Evolutionary conservation across 1,140 invertebrate genomes (phyloP), one percentile per base, ranked within the genome.

Genomic region (Caenorhabditis remanei): DNA sequence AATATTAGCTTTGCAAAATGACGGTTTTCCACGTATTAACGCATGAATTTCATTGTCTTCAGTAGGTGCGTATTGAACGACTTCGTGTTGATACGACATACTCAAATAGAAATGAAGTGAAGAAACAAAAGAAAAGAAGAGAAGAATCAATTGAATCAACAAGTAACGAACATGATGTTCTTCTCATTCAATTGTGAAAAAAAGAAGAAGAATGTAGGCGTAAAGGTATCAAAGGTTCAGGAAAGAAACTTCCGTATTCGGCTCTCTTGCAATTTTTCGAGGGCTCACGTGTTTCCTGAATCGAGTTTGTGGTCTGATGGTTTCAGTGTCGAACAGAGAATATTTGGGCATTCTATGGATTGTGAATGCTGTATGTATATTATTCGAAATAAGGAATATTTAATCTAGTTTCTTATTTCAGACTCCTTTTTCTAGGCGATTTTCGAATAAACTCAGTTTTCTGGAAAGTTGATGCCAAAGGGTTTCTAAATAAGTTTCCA

Each of bases 21-120:
- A 79, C n/a, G 71, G 71, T 79, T 79, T 79, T 48, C 71, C 71
- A 32, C 71, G 71, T 79, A 79, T 79, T n/a, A 79, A 79, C 32
- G 71, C 71, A 32, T 79, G 71, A 24, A 79, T 79, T 79, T 79
- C 71, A 53, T 79, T 79, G 46, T 79, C 71, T 79, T 79, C 71
- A 79, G 71, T 79, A 3, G 71, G 71, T 2, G 71, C 71, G 13
- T 79, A 79, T 41, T 79, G 43, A 41, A 79, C 71, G 46, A 79
- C 71, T 79, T 79, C 71, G 14, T 79, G 71, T 79, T 79, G 46
- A 50, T 79, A 79, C 19, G 71, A 79, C 71, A 79, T 79, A 43
- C 71, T 79, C 46, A 41, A 79, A 79, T 7, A 46, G 41, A 46
- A 46, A 46, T n/a, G 67, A 79, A 48, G 40, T 19, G n/a, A 53